Conservation (phyloP, 2,113 vertebrate species). For the Mugil cephalus region DNA sequence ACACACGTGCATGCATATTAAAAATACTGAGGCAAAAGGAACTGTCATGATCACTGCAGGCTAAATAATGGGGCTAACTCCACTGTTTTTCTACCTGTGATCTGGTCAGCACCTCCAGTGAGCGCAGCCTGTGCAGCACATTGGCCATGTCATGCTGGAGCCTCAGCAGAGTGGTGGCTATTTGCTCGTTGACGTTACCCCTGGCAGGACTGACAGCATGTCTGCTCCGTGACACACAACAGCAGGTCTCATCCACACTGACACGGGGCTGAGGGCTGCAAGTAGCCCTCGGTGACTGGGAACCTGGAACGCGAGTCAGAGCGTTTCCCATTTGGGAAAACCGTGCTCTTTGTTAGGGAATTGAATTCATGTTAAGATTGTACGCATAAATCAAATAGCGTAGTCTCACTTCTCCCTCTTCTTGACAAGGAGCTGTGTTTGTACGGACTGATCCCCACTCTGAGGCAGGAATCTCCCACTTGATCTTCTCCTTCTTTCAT, state of each 20-base stretch:
- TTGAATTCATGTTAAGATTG: neutral
- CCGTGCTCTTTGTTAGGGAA: neutral
- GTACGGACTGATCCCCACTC: constrained; percentile 78
- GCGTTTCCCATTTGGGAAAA: no score
- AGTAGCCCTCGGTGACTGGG: constrained; percentile 72
- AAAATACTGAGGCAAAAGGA: neutral
- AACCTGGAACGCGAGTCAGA: constrained; percentile 72
- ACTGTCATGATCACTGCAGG: no score
- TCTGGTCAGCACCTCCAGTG: constrained; percentile 86
- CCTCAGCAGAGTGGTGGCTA: constrained; percentile 86
- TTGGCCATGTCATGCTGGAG: constrained; percentile 93
- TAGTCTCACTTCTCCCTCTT: constrained; percentile 86
- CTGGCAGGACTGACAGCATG: constrained; percentile 72
- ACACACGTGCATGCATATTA: neutral
- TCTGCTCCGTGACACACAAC: constrained; percentile 66
- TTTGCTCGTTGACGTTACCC: constrained; percentile 86
- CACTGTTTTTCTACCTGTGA: constrained; percentile 83
- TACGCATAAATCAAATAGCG: neutral
- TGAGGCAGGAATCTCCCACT: constrained; percentile 69
- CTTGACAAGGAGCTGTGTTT: constrained; percentile 81
- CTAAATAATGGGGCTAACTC: neutral
- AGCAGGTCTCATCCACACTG: constrained; percentile 76
- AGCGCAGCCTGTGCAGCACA: constrained; percentile 88
- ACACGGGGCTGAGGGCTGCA: constrained; percentile 66
- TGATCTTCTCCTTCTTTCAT: constrained; percentile 84